Base-by-base conservation (phyloP, 2,113 vertebrate genomes). In the Otis tarda region DNA sequence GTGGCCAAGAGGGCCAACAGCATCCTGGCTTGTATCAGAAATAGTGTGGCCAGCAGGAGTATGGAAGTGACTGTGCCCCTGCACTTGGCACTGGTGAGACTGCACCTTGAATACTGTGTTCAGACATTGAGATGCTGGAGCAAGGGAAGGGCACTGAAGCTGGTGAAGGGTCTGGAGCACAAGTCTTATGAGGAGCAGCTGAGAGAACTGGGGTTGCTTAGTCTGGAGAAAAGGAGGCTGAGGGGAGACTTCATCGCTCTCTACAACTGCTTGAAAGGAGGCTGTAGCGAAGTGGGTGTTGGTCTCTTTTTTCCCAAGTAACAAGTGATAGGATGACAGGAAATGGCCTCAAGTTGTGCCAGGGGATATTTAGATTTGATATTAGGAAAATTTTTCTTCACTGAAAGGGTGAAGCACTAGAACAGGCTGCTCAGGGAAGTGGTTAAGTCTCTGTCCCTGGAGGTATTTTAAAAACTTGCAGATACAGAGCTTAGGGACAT, bases 21-120 rank as follows among this genome's bases (percentile, higher is more conserved):
- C 53, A 49, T 18, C 57, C 9, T 79, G 77, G 52, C 7, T 5
- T 60, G 19, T 7, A 27, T 7, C 45, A 60, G 27, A 1, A 27
- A 16, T 1, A 4, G 37, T 0, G 0, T 20, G 43, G 1, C 53
- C 4, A 3, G n/a, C 79, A 65, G 69, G 31, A 27, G 0, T 1
- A 90, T 19, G 39, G 47, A 6, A 27, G 30, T 4, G 49, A 45
- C 7, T 2, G 3, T 55, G 0, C 12, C 20, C 1, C 30, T 61
- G 47, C 28, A 2, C 19, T 43, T 0, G 0, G 30, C 57, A 6
- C 35, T n/a, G 57, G 6, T 61, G 73, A 76, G 47, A n/a, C 37
- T 1, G 5, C 28, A 15, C 9, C 52, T 71, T 0, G 0, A 57
- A 2, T 28, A 1, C n/a, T 18, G 16, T 30, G 14, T 6, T 25